These are phyloP conservation scores for Brachyistius frenatus DNA, from an alignment of 2,113 vertebrate species.

Conservation along the genomic window DNA sequence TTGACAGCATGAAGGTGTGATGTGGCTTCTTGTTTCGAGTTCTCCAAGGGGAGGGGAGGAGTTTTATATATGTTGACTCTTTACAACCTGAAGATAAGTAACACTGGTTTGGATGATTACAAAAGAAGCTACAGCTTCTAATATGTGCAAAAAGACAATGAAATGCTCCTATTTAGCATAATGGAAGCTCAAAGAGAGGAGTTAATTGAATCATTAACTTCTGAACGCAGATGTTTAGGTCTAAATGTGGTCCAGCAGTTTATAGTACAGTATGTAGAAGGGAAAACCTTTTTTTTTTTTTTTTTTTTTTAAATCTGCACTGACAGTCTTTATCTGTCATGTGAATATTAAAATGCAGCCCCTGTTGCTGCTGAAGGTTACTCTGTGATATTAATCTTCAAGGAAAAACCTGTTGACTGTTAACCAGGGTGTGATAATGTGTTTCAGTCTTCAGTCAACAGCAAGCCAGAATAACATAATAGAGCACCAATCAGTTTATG, in stretches of 20 bases:
- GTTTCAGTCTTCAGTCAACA: neutral
- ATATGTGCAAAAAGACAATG: neutral
- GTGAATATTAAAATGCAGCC: neutral
- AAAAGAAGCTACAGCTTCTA: neutral
- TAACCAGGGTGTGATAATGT: neutral
- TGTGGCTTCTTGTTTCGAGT: neutral
- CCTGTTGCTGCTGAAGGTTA: neutral
- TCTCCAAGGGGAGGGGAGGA: neutral
- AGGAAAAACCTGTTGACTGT: constrained; percentile 17
- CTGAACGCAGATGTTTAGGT: no score
- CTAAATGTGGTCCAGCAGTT: neutral
- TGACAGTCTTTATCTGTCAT: neutral
- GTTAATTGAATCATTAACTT: no score
- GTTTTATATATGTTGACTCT: neutral
- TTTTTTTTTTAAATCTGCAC: neutral
- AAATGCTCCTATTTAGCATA: neutral
- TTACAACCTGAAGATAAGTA: neutral
- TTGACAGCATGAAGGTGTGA: neutral
- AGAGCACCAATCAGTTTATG: neutral
- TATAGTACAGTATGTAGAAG: neutral
- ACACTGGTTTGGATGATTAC: neutral
- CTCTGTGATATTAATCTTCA: neutral
- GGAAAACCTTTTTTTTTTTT: neutral
- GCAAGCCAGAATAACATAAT: neutral
- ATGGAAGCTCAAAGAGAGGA: no score